phyloP scores from a whole-genome alignment of 2,797 vertebrate genomes.

The Typhlichthys subterraneus region DNA sequence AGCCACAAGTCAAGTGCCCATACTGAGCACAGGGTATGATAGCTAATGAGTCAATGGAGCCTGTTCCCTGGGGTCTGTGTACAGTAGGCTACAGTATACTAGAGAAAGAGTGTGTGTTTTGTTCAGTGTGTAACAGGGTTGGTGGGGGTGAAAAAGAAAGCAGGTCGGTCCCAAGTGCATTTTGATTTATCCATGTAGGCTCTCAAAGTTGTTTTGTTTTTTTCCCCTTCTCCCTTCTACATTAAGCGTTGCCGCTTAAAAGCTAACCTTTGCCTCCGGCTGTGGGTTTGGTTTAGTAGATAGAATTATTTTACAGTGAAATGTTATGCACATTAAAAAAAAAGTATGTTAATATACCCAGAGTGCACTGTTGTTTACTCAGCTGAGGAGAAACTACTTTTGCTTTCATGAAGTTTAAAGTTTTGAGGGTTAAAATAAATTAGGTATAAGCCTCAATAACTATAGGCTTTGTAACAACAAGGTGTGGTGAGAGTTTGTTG shows the following conservation, averaged over 20 bases:
- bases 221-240: conserved; percentile 39
- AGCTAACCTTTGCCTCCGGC: conserved; percentile 61
- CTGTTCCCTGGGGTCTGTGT: no score
- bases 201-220: conserved; percentile 30
- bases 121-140: no score
- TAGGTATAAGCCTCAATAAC: background rate
- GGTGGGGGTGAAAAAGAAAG: conserved; percentile 30
- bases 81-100: no score
- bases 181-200: conserved; percentile 60
- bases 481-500: no score
- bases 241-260: conserved; percentile 51
- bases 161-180: conserved; percentile 46
- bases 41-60: conserved; percentile 22
- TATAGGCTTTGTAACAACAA: background rate
- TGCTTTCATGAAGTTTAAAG: conserved; percentile 25
- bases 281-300: conserved; percentile 31
- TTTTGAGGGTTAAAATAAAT: conserved; percentile 7
- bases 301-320: conserved; percentile 61
- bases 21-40: conserved; percentile 34
- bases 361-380: conserved; percentile 34
- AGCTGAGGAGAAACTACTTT: conserved; percentile 16
- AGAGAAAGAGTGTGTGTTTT: conserved; percentile 18
- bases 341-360: conserved; percentile 28
- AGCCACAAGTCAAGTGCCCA: background rate
- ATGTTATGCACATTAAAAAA: conserved; percentile 43